These are phyloP conservation scores for Aricia agestis DNA, from an alignment of 1,140 invertebrate species.

Conservation along the genomic window DNA sequence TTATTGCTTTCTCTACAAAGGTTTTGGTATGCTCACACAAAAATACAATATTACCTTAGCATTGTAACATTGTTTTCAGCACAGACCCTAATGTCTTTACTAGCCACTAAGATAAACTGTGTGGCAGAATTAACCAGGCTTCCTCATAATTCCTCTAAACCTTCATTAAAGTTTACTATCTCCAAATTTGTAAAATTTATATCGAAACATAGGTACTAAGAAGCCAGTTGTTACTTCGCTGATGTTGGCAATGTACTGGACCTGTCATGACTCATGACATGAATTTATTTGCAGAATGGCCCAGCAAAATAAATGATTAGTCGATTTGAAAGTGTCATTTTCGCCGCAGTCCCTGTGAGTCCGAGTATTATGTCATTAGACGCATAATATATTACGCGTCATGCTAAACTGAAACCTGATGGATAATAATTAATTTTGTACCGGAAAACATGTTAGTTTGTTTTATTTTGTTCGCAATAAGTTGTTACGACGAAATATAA, in stretches of 20 bases:
- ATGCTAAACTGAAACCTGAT: neutral
- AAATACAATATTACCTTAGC: no score
- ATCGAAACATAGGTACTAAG: no score
- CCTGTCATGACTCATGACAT: neutral
- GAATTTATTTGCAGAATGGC: constrained; percentile 8
- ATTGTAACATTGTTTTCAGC: no score
- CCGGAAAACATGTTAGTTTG: neutral
- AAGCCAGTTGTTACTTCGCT: no score
- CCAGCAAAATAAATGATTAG: constrained; percentile 20
- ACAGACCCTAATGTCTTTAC: no score
- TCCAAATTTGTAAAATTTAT: no score
- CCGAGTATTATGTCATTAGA: constrained; percentile 10
- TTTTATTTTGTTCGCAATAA: neutral
- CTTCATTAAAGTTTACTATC: no score
- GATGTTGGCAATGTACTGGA: neutral
- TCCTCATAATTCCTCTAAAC: no score
- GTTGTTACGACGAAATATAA: neutral
- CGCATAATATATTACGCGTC: neutral
- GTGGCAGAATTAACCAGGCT: no score
- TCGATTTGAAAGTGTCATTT: constrained; percentile 23
- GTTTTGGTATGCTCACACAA: no score
- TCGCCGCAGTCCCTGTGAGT: constrained; percentile 2
- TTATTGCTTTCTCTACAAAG: no score
- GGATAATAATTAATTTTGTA: neutral
- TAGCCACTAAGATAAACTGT: no score